phyloP scores from a whole-genome alignment of 2,888 invertebrate species.

The Thysanoteuthis rhombus region DNA sequence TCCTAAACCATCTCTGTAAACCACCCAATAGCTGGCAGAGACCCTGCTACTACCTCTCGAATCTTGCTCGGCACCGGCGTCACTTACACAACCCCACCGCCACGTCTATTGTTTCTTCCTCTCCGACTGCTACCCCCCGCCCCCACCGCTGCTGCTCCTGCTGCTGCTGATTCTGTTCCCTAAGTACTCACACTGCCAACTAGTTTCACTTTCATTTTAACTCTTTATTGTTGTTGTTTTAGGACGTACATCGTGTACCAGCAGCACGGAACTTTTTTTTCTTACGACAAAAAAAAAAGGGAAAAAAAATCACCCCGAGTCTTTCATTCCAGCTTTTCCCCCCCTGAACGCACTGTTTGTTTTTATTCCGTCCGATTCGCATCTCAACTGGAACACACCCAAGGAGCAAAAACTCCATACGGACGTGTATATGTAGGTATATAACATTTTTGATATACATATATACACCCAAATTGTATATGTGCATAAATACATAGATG shows the following conservation, averaged over 20 bases:
- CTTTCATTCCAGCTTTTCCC: not conserved
- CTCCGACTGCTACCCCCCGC: not conserved
- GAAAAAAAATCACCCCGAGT: not conserved
- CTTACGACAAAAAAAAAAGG: not conserved
- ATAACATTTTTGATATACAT: not conserved
- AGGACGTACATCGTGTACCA: not conserved
- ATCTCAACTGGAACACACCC: not conserved
- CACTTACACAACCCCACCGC: not conserved
- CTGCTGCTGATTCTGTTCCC: not conserved
- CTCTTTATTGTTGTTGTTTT: not conserved
- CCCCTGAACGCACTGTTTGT: not conserved
- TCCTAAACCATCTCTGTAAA: not conserved
- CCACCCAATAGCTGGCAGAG: not conserved
- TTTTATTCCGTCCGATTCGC: not conserved
- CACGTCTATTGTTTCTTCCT: not conserved
- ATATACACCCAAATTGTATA: not conserved
- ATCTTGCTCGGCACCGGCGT: not conserved
- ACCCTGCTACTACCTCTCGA: not conserved
- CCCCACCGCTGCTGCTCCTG: not conserved
- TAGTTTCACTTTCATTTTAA: not conserved
- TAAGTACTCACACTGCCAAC: not conserved
- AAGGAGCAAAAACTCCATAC: not conserved
- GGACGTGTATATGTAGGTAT: not conserved
- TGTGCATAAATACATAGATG: not conserved
- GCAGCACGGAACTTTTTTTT: not conserved